Conservation (phyloP, 2,797 vertebrate species). For the Catamblyrhynchus diadema region DNA sequence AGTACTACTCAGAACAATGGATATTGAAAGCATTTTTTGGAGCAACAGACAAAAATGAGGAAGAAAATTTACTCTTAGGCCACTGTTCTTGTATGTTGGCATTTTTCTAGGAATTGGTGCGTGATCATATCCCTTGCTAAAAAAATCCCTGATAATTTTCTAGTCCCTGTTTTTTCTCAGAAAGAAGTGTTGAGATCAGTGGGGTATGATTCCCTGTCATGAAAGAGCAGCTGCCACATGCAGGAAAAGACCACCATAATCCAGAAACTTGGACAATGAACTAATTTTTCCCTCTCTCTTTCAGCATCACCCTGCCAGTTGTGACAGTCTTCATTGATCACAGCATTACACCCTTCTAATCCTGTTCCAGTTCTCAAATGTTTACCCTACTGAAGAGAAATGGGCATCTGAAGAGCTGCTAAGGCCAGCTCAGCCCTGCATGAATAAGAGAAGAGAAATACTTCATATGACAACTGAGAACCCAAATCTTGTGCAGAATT, state of each 20-base stretch:
- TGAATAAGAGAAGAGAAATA: background rate
- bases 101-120: background rate
- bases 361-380: background rate
- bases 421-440: background rate
- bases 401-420: background rate
- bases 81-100: background rate
- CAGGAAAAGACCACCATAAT: background rate
- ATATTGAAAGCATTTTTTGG: background rate
- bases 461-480: background rate
- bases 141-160: background rate
- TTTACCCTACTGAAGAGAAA: background rate
- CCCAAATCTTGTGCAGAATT: background rate
- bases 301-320: background rate
- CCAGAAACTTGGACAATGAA: background rate
- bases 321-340: background rate
- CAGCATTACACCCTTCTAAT: background rate
- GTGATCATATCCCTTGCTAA: background rate
- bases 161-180: background rate
- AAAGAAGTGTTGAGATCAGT: background rate
- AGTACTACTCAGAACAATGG: background rate
- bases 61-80: background rate
- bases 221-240: background rate
- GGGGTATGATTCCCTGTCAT: background rate
- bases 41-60: background rate
- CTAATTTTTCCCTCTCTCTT: background rate